phyloP scores from a whole-genome alignment of 2,797 vertebrate species.

The Morelia viridis region DNA sequence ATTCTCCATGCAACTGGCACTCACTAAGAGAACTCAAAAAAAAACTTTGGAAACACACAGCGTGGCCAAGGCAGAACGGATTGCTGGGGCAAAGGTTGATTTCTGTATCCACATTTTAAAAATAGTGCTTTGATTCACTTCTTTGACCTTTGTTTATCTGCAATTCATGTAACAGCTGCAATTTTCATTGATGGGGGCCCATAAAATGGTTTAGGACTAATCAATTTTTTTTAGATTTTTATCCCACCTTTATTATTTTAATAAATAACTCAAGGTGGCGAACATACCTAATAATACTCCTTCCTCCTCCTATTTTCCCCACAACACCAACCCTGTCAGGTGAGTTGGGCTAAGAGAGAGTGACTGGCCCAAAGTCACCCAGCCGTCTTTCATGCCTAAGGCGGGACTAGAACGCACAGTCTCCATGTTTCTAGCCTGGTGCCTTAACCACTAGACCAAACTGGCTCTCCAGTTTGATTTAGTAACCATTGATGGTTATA shows the following conservation, averaged over 20 bases:
- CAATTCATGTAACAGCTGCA: constrained; percentile 45
- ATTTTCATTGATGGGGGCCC: constrained; percentile 30
- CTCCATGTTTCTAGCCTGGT: no score
- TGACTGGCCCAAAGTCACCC: no score
- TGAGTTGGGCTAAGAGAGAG: no score
- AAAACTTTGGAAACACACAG: neutral
- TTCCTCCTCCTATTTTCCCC: no score
- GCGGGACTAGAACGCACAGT: no score
- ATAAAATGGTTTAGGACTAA: constrained; percentile 44
- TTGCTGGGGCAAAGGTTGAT: neutral
- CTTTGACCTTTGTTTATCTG: constrained; percentile 55
- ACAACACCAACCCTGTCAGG: no score
- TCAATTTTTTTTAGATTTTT: neutral
- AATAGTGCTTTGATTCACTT: constrained; percentile 37
- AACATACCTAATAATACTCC: no score
- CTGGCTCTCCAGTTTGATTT: no score
- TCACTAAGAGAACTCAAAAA: neutral
- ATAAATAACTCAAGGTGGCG: no score
- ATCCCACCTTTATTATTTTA: no score
- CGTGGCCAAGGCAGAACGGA: neutral
- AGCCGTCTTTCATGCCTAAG: no score
- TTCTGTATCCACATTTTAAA: neutral
- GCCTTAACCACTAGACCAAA: no score
- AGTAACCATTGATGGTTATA: constrained; percentile 9
- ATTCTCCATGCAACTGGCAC: neutral